phyloP scores from a whole-genome alignment of 1,140 invertebrate genomes.

The Maniola jurtina region DNA sequence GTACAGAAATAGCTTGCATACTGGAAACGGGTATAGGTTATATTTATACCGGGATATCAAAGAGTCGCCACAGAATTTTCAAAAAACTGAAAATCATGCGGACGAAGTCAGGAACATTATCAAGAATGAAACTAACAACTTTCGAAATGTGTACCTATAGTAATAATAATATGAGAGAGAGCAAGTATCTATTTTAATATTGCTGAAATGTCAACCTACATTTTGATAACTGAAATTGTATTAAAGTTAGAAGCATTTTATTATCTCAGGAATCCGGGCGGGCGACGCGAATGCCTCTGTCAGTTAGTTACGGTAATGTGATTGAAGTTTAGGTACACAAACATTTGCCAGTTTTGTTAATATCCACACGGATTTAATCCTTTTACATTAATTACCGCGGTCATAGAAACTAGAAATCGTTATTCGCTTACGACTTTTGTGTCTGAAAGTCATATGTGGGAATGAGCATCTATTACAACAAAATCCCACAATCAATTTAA shows the following conservation, averaged over 20 bases:
- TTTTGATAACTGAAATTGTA: background rate
- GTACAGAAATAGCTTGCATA: too few relatives aligned
- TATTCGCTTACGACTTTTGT: too few relatives aligned
- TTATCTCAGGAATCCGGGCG: background rate
- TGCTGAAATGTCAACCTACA: background rate
- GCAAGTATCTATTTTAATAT: background rate
- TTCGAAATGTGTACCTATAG: background rate
- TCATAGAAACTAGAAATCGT: too few relatives aligned
- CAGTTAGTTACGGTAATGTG: slow-evolving; percentile 8
- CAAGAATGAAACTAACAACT: background rate
- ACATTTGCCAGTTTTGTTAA: background rate
- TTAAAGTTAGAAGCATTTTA: slow-evolving; percentile 4
- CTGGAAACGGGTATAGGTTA: too few relatives aligned
- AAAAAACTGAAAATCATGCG: too few relatives aligned
- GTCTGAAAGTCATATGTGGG: too few relatives aligned
- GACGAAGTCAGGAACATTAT: too few relatives aligned
- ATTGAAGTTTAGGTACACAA: slow-evolving; percentile 9
- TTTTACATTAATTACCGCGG: background rate
- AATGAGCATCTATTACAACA: too few relatives aligned
- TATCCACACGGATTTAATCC: background rate
- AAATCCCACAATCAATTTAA: too few relatives aligned
- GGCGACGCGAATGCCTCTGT: background rate
- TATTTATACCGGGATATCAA: too few relatives aligned
- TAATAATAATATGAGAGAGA: background rate
- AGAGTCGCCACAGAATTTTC: too few relatives aligned